phyloP scores from a whole-genome alignment of 2,888 invertebrate species.

The Nesidiocoris tenuis region DNA sequence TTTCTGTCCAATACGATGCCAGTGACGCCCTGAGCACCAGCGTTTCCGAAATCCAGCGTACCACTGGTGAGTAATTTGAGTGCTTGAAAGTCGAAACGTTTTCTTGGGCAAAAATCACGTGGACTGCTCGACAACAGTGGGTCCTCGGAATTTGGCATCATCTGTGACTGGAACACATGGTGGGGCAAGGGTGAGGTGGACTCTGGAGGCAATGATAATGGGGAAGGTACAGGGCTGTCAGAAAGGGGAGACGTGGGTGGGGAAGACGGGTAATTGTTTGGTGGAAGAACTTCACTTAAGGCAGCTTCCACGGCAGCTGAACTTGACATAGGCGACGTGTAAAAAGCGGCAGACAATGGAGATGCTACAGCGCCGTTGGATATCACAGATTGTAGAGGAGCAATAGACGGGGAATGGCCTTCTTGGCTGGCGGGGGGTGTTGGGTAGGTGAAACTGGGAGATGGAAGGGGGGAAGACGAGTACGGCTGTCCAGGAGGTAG shows the following conservation, averaged over 20 bases:
- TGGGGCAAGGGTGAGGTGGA: slow-evolving; percentile 56
- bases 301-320: slow-evolving; percentile 86
- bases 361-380: slow-evolving; percentile 70
- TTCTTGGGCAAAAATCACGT: slow-evolving; percentile 68
- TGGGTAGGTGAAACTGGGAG: slow-evolving; percentile 79
- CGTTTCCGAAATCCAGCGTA: slow-evolving; percentile 58
- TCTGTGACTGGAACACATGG: slow-evolving; percentile 69
- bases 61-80: slow-evolving; percentile 61
- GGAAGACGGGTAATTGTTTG: slow-evolving; percentile 58
- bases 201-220: slow-evolving; percentile 59
- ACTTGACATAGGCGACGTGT: slow-evolving; percentile 80
- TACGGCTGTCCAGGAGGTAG: slow-evolving; percentile 52
- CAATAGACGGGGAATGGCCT: slow-evolving; percentile 65
- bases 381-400: slow-evolving; percentile 54
- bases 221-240: slow-evolving; percentile 63
- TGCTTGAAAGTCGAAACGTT: slow-evolving; percentile 62
- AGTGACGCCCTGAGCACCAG: slow-evolving; percentile 59
- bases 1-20: slow-evolving; percentile 64
- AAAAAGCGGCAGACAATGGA: slow-evolving; percentile 79
- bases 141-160: slow-evolving; percentile 86
- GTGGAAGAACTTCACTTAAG: slow-evolving; percentile 75
- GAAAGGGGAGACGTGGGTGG: slow-evolving; percentile 56
- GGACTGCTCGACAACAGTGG: slow-evolving; percentile 80
- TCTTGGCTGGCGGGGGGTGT: slow-evolving; percentile 87
- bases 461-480: slow-evolving; percentile 55